These are phyloP conservation scores for Phrynosoma platyrhinos DNA, from an alignment of 2,113 vertebrate species.

Conservation along the genomic window DNA sequence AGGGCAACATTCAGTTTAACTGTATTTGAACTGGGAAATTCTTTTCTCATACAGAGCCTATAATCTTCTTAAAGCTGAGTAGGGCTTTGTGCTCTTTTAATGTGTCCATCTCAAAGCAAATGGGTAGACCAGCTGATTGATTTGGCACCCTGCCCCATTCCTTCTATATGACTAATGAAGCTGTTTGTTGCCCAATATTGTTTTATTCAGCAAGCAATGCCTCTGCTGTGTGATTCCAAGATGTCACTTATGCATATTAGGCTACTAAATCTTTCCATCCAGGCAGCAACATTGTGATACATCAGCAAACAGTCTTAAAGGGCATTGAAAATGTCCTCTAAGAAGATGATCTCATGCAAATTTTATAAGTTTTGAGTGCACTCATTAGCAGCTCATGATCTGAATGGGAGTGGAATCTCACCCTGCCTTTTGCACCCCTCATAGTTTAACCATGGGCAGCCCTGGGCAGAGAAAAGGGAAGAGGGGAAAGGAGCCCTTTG, in stretches of 20 bases:
- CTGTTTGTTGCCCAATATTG: neutral
- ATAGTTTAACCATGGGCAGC: too few relatives aligned
- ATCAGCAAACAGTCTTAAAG: slow-evolving; percentile 36
- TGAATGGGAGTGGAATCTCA: too few relatives aligned
- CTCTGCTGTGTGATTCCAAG: neutral
- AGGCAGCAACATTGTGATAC: fast-evolving
- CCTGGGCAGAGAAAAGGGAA: neutral
- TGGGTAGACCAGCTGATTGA: slow-evolving; percentile 30
- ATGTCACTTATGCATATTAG: slow-evolving; percentile 38
- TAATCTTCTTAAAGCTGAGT: slow-evolving; percentile 43
- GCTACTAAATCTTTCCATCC: neutral
- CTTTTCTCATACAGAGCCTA: slow-evolving; percentile 31
- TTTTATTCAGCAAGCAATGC: slow-evolving; percentile 22
- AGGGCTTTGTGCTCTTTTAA: neutral
- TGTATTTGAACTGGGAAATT: slow-evolving; percentile 46
- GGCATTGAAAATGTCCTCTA: slow-evolving; percentile 5
- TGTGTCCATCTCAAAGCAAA: slow-evolving; percentile 37
- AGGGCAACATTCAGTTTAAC: slow-evolving; percentile 1
- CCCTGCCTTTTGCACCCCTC: too few relatives aligned
- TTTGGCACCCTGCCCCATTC: slow-evolving; percentile 3
- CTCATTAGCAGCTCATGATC: too few relatives aligned
- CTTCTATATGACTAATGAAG: slow-evolving; percentile 31
- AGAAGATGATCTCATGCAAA: slow-evolving; percentile 31
- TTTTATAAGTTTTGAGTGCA: neutral
- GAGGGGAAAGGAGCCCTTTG: neutral